Conservation (phyloP, 37 sponge, comb jelly and placozoan genomes). For the Spongilla lacustris region DNA sequence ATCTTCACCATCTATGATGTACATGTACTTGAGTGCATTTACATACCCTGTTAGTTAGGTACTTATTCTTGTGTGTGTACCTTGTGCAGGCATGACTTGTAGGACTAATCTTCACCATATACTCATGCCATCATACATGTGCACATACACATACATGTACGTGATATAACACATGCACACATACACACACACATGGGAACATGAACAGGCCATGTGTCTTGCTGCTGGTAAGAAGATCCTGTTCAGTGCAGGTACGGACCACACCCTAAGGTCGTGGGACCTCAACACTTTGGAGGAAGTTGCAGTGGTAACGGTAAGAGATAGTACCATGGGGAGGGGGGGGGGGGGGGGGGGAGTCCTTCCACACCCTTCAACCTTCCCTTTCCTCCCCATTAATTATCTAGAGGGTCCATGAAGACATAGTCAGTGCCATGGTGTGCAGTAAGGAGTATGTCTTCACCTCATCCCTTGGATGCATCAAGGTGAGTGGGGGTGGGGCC, state of each 20-base stretch:
- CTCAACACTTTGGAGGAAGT: conserved; percentile 72
- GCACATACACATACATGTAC: background rate
- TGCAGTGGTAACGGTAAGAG: conserved; percentile 44
- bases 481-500: conserved; percentile 38
- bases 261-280: conserved; percentile 77
- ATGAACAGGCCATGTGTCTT: conserved; percentile 70
- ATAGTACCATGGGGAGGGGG: background rate
- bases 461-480: conserved; percentile 73
- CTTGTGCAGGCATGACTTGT: too few species aligned
- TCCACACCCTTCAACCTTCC: background rate
- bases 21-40: background rate
- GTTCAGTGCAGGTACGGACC: conserved; percentile 85
- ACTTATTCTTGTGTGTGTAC: too few species aligned
- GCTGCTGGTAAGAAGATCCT: conserved; percentile 64
- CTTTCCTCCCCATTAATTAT: background rate
- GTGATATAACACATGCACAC: background rate
- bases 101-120: too few species aligned
- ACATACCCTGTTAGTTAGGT: too few species aligned
- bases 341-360: background rate
- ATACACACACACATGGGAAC: conserved; percentile 1
- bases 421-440: conserved; percentile 78
- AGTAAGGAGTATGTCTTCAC: conserved; percentile 72
- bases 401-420: conserved; percentile 74
- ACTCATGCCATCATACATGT: background rate
- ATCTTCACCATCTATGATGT: background rate